These are phyloP conservation scores for Leptopilina drosophilae DNA, from an alignment of 2,888 invertebrate genomes.

Conservation along the genomic window DNA sequence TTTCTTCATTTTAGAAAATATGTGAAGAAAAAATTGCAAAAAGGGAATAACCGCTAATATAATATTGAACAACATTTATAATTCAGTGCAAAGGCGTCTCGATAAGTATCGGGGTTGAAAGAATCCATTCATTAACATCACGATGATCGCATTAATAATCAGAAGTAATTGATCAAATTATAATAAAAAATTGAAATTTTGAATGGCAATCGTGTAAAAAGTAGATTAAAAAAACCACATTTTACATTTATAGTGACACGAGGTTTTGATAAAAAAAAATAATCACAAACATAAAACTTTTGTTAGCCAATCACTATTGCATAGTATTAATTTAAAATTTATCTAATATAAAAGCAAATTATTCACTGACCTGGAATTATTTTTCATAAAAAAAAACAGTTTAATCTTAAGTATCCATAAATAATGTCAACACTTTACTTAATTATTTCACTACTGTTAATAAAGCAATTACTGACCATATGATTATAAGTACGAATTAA, in stretches of 20 bases:
- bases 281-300: no score
- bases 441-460: not conserved
- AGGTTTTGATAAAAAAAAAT: no score
- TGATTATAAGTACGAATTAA: no score
- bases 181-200: slow-evolving; percentile 17
- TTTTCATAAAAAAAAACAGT: not conserved
- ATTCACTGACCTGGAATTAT: not conserved
- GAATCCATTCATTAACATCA: slow-evolving; percentile 33
- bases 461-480: not conserved
- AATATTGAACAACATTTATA: slow-evolving; percentile 30
- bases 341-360: not conserved
- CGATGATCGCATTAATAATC: slow-evolving; percentile 22
- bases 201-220: not conserved
- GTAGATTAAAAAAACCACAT: not conserved
- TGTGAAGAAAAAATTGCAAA: not conserved
- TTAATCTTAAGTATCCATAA: not conserved
- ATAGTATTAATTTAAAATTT: not conserved
- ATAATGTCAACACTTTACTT: not conserved
- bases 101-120: slow-evolving; percentile 31
- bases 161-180: slow-evolving; percentile 9
- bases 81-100: slow-evolving; percentile 31
- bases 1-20: not conserved
- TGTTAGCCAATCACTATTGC: not conserved
- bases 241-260: not conserved
- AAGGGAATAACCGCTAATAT: slow-evolving; percentile 34